A percentile compares a stretch with the other conserved stretches of the same genome.
Evolutionary conservation across 2,797 vertebrate species (phyloP).

Genomic region (Scomberomorus guttatus): DNA sequence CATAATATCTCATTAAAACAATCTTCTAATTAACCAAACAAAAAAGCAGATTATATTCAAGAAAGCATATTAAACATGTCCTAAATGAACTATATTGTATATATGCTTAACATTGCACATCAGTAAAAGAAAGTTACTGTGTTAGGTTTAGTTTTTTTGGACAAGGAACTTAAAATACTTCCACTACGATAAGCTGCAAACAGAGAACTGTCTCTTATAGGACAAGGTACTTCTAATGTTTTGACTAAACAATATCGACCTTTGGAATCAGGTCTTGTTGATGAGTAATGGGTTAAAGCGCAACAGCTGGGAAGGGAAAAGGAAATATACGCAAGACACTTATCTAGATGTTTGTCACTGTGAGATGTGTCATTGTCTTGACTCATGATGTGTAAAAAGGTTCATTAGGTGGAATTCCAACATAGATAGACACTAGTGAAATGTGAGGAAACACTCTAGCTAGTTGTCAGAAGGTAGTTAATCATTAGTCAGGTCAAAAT

Average conservation of each 20-base stretch:
- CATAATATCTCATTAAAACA: background rate
- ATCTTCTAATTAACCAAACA: background rate
- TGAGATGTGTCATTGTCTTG: conserved; percentile 17
- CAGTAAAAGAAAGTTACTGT: background rate
- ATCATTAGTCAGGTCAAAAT: background rate
- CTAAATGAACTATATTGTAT: background rate
- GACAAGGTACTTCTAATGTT: conserved; percentile 3
- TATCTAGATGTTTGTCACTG: conserved; percentile 3
- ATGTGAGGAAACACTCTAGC: background rate
- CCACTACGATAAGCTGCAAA: background rate
- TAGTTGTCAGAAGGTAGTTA: background rate
- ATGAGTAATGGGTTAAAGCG: conserved; percentile 36
- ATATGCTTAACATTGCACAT: background rate
- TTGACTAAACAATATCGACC: conserved; percentile 45
- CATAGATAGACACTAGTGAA: background rate
- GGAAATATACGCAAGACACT: conserved; percentile 18
- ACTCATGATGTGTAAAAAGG: conserved; percentile 2
- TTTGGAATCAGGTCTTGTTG: conserved; percentile 53
- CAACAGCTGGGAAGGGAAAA: conserved; percentile 2
- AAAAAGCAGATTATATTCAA: background rate
- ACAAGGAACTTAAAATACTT: conserved; percentile 1
- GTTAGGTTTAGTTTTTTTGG: too few relatives aligned
- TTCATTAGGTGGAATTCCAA: background rate
- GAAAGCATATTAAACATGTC: background rate
- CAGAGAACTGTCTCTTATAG: background rate